These are phyloP conservation scores for Hormaphis cornu DNA, from an alignment of 1,140 invertebrate genomes.

Conservation along the genomic window DNA sequence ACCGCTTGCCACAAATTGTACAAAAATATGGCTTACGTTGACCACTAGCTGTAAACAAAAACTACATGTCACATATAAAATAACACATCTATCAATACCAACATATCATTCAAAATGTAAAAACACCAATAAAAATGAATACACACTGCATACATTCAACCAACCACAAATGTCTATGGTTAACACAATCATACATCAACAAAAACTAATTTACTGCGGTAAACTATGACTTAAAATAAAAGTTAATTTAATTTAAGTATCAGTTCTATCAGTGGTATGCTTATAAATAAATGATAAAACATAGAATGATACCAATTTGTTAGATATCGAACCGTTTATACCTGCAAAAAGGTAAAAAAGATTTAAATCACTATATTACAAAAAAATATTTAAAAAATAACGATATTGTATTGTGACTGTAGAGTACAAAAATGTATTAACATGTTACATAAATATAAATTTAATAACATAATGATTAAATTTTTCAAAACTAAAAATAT, in stretches of 20 bases:
- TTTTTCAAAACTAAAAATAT: not conserved
- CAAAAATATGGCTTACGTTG: slow-evolving; percentile 41
- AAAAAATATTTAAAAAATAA: not conserved
- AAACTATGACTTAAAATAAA: not conserved
- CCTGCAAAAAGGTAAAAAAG: too few species aligned
- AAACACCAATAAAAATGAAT: slow-evolving; percentile 3
- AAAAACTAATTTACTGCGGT: too few species aligned
- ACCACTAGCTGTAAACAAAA: slow-evolving; percentile 37
- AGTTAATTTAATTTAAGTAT: too few species aligned
- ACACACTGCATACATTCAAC: not conserved
- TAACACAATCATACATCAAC: too few species aligned
- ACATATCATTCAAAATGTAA: not conserved
- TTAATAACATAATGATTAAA: slow-evolving; percentile 12
- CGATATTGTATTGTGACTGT: not conserved
- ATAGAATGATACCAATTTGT: too few species aligned
- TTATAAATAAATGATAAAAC: too few species aligned
- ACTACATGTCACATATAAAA: slow-evolving; percentile 3
- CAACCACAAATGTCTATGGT: too few species aligned
- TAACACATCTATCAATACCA: not conserved
- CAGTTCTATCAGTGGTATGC: too few species aligned
- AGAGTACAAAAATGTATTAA: not conserved
- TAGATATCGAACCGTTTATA: too few species aligned
- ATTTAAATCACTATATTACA: not conserved
- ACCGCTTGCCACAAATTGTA: slow-evolving; percentile 31
- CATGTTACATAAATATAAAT: not conserved